phyloP scores from a whole-genome alignment of 2,888 invertebrate species.

The Dicyrtomina minuta region DNA sequence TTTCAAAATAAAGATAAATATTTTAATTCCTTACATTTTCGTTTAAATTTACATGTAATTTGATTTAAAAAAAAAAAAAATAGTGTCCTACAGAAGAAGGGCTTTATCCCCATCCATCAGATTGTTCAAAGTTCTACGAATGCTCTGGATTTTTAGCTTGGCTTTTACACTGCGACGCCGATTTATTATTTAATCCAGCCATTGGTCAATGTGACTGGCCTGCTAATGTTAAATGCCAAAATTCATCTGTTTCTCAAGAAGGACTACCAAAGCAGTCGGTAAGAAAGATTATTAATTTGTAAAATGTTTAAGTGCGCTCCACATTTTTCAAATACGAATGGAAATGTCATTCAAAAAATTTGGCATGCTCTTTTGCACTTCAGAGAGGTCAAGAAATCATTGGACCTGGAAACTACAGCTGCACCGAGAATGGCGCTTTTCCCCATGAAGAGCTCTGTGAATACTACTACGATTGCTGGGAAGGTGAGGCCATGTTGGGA shows the following conservation, averaged over 20 bases:
- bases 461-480: constrained; percentile 39
- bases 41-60: neutral
- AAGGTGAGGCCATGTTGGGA: constrained; percentile 29
- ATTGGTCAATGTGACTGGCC: constrained; percentile 45
- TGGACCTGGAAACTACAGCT: constrained; percentile 36
- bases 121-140: constrained; percentile 47
- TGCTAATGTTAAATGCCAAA: constrained; percentile 44
- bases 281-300: neutral
- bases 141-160: constrained; percentile 42
- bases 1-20: too few species aligned
- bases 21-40: too few species aligned
- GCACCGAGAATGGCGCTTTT: constrained; percentile 39
- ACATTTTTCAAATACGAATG: too few species aligned
- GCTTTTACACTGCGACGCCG: constrained; percentile 38
- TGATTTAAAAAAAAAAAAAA: neutral
- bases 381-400: constrained; percentile 37
- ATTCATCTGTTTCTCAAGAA: neutral
- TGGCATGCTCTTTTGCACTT: neutral
- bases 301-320: neutral
- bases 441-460: constrained; percentile 37
- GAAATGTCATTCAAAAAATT: neutral
- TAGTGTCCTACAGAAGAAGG: constrained; percentile 17
- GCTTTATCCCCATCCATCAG: constrained; percentile 34
- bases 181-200: constrained; percentile 42
- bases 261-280: neutral